Evolutionary conservation across 2,113 vertebrate species (phyloP).

Genomic region (Nyctereutes procyonoides): DNA sequence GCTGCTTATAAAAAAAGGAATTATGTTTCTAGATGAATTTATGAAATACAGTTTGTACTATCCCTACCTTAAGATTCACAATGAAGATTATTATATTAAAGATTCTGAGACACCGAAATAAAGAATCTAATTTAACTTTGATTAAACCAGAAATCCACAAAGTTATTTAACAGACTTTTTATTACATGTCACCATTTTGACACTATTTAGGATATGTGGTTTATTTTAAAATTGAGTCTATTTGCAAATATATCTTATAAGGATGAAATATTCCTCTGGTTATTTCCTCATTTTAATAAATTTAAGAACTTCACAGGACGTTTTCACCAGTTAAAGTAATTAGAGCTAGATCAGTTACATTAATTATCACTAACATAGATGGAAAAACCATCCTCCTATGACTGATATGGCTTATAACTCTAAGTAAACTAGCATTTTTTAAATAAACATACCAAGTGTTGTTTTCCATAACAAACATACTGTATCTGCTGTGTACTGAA

Average conservation of each 20-base stretch:
- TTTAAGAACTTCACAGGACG: not conserved
- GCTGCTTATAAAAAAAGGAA: not conserved
- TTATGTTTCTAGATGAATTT: not conserved
- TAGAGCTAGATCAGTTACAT: conserved; percentile 13
- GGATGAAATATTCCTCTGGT: not conserved
- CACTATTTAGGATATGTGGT: not conserved
- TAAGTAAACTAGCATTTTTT: not conserved
- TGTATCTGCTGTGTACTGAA: not conserved
- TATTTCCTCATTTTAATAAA: conserved; percentile 33
- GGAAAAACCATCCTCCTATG: not conserved
- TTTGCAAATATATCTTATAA: conserved; percentile 43
- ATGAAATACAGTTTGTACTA: not conserved
- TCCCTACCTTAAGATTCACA: not conserved
- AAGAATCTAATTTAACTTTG: conserved; percentile 6
- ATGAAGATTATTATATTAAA: not conserved
- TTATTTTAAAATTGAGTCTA: not conserved
- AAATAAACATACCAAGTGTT: not conserved
- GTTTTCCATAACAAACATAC: not conserved
- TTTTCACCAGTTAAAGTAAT: not conserved
- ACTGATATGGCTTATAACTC: not conserved
- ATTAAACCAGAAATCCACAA: conserved; percentile 1
- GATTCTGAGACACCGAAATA: not conserved
- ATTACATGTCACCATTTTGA: not conserved
- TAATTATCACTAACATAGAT: conserved; percentile 20
- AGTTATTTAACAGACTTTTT: conserved; percentile 12